Conservation (phyloP, 1,140 invertebrate species). For the Eueides isabella region DNA sequence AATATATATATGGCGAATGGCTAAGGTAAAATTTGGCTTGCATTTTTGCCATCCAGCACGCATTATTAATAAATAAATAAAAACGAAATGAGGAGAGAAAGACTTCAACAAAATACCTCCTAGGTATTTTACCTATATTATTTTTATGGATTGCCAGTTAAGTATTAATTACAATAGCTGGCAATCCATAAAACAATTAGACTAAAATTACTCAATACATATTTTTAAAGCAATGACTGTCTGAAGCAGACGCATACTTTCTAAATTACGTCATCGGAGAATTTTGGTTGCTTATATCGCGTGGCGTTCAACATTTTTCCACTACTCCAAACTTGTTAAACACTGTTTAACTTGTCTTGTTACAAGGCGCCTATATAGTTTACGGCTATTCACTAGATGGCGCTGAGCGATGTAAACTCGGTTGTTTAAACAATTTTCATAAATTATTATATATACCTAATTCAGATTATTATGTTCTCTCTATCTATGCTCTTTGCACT, state of each 20-base stretch:
- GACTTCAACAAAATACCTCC: no score
- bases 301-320: slow-evolving; percentile 21
- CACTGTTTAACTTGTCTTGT: not conserved
- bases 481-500: not conserved
- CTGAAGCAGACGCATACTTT: slow-evolving; percentile 53
- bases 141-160: no score
- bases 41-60: not conserved
- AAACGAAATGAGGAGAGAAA: not conserved
- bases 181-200: not conserved
- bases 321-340: slow-evolving; percentile 19
- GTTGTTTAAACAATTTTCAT: not conserved
- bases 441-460: not conserved
- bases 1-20: not conserved
- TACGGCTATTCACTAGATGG: slow-evolving; percentile 32
- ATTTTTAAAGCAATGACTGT: not conserved
- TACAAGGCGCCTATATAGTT: not conserved
- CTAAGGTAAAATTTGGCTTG: not conserved
- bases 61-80: not conserved
- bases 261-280: slow-evolving; percentile 69
- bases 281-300: slow-evolving; percentile 49
- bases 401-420: slow-evolving; percentile 14
- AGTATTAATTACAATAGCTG: not conserved
- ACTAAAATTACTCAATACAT: not conserved
- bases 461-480: not conserved
- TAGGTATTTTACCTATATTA: no score